Percentiles rank a stretch among this genome's conserved stretches.
phyloP scores from a whole-genome alignment of 30 jellyfish, hydroid and myxozoan species.

The Sanderia malayensis region DNA sequence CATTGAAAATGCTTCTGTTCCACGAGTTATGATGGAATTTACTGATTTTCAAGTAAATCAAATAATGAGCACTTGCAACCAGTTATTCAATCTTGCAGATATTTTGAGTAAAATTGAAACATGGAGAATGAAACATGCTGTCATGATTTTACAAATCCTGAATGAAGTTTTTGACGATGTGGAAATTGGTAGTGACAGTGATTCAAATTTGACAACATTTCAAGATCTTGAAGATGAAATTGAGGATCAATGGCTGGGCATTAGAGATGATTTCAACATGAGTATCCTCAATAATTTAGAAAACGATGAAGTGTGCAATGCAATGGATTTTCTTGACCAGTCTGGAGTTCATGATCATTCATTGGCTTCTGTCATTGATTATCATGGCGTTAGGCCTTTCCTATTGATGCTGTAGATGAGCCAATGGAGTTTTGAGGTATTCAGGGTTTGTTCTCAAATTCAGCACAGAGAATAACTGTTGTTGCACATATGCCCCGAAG shows the following conservation, averaged over 20 bases:
- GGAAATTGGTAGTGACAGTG: slow-evolving; percentile 6
- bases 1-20: background rate
- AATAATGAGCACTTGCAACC: slow-evolving; percentile 7
- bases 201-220: background rate
- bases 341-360: background rate
- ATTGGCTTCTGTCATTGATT: background rate
- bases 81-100: slow-evolving; percentile 30
- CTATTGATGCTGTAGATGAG: background rate
- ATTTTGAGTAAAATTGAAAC: slow-evolving; percentile 4
- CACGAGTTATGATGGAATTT: slow-evolving; percentile 26
- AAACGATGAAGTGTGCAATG: background rate
- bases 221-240: slow-evolving; percentile 26
- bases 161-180: slow-evolving; percentile 34
- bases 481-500: too few species aligned
- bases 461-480: too few species aligned
- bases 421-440: background rate
- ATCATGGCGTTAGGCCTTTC: background rate
- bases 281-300: background rate
- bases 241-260: slow-evolving; percentile 15
- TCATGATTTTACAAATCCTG: slow-evolving; percentile 7
- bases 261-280: slow-evolving; percentile 17
- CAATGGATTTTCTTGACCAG: background rate
- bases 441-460: too few species aligned
- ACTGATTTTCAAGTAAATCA: slow-evolving; percentile 27
- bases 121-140: slow-evolving; percentile 41